Percentiles rank a stretch among this genome's conserved stretches.
These are phyloP conservation scores for Psittacula derbiana DNA, from an alignment of 2,797 vertebrate species.

Conservation along the genomic window DNA sequence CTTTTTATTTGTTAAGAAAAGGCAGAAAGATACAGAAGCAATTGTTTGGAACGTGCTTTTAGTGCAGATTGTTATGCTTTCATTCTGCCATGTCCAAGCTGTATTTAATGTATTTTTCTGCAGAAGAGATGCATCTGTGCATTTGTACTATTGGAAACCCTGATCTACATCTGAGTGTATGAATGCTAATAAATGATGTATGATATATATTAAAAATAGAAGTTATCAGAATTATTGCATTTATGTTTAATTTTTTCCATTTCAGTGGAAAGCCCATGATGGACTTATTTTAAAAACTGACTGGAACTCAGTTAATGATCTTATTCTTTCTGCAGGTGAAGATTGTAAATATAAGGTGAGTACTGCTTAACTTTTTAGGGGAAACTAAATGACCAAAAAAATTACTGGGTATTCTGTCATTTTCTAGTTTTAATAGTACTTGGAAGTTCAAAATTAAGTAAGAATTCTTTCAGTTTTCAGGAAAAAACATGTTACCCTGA, in stretches of 20 bases:
- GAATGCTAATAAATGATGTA: not conserved
- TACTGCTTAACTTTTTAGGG: not conserved
- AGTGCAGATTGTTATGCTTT: not conserved
- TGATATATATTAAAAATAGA: not conserved
- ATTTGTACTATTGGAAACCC: not conserved
- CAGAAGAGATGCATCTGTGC: not conserved
- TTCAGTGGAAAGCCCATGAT: conserved; percentile 97
- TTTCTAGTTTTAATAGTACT: not conserved
- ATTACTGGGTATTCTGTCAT: fast-evolving
- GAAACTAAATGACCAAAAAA: not conserved
- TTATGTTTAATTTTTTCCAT: not conserved
- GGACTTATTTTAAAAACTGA: conserved; percentile 93
- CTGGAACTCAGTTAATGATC: conserved; percentile 94
- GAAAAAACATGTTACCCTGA: not conserved
- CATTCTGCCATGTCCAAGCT: not conserved
- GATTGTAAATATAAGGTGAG: conserved; percentile 96
- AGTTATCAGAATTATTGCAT: not conserved
- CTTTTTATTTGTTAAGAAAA: not conserved
- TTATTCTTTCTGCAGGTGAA: conserved; percentile 93
- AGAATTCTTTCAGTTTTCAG: not conserved
- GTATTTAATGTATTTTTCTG: not conserved
- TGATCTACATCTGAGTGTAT: not conserved
- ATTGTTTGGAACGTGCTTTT: not conserved
- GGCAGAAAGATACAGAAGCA: not conserved
- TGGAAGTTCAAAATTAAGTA: not conserved